Percentiles rank a stretch among this genome's conserved stretches.
phyloP scores from a whole-genome alignment of 1,140 invertebrate species.

The Sweltsa coloradensis region DNA sequence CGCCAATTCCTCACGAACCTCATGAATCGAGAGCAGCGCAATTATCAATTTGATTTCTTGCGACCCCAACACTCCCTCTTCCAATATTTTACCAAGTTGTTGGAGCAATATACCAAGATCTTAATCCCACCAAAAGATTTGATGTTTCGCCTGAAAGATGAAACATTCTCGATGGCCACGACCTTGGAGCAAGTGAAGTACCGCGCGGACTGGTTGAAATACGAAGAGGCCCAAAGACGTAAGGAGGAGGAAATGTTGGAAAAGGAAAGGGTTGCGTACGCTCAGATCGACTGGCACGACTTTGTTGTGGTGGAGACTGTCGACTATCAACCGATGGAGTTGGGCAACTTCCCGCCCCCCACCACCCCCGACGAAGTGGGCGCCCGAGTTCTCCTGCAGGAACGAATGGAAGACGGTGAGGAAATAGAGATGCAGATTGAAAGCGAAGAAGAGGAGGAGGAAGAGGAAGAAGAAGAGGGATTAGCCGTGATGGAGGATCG shows the following conservation, averaged over 20 bases:
- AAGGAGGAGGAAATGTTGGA: conserved; percentile 92
- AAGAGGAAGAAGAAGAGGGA: conserved; percentile 40
- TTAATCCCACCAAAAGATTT: conserved; percentile 90
- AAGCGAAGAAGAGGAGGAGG: conserved; percentile 36
- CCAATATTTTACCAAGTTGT: conserved; percentile 94
- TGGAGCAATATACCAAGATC: conserved; percentile 97
- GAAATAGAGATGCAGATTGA: conserved; percentile 67
- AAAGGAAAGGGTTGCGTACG: conserved; percentile 88
- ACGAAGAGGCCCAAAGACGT: conserved; percentile 81
- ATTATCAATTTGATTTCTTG: conserved; percentile 98
- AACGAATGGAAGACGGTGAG: conserved; percentile 46
- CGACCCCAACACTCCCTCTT: conserved; percentile 97
- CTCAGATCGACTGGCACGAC: conserved; percentile 99
- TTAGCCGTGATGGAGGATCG: conserved; percentile 34
- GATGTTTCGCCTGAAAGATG: conserved; percentile 63
- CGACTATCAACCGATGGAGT: conserved; percentile 94
- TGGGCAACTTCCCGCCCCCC: conserved; percentile 89
- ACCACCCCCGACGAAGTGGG: conserved; percentile 96
- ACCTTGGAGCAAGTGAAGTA: conserved; percentile 88
- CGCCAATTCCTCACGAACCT: conserved; percentile 94
- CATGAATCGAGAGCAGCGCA: conserved; percentile 96
- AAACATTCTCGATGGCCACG: conserved; percentile 57
- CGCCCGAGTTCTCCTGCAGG: conserved; percentile 80
- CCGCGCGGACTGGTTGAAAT: conserved; percentile 90
- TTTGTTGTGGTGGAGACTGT: conserved; percentile 99